A percentile compares a stretch with the other conserved stretches of the same genome.
Evolutionary conservation across 2,113 vertebrate species (phyloP).

Genomic region (Empidonax alnorum): DNA sequence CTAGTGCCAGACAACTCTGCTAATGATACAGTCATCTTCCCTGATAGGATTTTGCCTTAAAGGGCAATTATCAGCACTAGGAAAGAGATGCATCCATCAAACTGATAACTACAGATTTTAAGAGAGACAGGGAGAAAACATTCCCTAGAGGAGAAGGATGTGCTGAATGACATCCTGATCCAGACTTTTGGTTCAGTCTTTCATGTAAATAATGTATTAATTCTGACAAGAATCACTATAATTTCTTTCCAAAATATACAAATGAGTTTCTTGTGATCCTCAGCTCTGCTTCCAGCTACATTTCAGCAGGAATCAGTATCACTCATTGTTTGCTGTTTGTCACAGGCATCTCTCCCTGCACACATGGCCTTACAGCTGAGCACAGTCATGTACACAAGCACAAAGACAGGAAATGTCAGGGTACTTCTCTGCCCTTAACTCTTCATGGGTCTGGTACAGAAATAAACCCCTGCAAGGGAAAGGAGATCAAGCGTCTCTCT

Average conservation of each 20-base stretch:
- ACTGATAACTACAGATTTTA: background rate
- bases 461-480: background rate
- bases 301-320: background rate
- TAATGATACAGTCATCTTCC: background rate
- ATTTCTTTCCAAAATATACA: background rate
- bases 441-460: background rate
- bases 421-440: background rate
- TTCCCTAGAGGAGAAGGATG: background rate
- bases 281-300: background rate
- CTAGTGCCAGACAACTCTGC: background rate
- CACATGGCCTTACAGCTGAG: background rate
- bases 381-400: background rate
- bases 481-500: background rate
- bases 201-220: background rate
- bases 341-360: background rate
- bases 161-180: background rate
- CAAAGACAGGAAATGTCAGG: background rate
- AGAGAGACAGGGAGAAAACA: background rate
- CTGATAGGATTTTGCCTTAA: background rate
- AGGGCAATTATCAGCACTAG: background rate
- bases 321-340: background rate
- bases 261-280: background rate
- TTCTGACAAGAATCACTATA: background rate
- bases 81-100: background rate
- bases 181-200: background rate